A percentile compares a stretch with the other conserved stretches of the same genome.
These are phyloP conservation scores for Hanleya hanleyi DNA, from an alignment of 2,888 invertebrate species.

Conservation along the genomic window DNA sequence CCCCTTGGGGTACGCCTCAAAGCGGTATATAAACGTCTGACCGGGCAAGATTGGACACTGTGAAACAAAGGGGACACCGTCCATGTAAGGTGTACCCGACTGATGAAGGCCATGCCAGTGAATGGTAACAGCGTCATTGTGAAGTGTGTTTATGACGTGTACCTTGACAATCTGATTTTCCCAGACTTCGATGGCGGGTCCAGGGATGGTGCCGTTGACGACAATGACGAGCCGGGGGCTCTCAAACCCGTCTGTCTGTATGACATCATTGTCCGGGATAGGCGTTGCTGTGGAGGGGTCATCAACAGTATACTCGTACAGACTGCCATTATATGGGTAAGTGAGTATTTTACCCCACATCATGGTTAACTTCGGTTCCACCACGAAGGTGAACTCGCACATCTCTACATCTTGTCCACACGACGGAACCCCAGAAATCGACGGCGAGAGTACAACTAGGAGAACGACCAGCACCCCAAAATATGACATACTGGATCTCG, in stretches of 20 bases:
- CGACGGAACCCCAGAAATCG: no score
- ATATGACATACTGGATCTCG: no score
- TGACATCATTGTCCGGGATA: conserved; percentile 27
- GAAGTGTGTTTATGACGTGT: conserved; percentile 40
- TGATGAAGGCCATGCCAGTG: conserved; percentile 52
- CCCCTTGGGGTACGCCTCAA: conserved; percentile 48
- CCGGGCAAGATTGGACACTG: conserved; percentile 66
- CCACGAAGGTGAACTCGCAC: conserved; percentile 10
- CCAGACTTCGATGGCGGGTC: conserved; percentile 54
- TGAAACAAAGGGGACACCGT: conserved; percentile 57
- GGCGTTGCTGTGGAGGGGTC: not conserved
- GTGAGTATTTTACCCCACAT: not conserved
- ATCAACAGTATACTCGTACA: not conserved
- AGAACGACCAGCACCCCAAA: no score
- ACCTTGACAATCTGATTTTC: conserved; percentile 38
- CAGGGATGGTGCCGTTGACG: conserved; percentile 49
- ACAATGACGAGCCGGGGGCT: conserved; percentile 32
- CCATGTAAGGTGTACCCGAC: conserved; percentile 45
- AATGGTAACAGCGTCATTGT: conserved; percentile 40
- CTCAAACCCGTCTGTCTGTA: conserved; percentile 43
- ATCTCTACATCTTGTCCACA: not conserved
- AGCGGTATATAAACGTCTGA: conserved; percentile 61
- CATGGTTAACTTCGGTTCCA: conserved; percentile 11
- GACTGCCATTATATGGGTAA: not conserved
- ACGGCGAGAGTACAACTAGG: no score